A percentile compares a stretch with the other conserved stretches of the same genome.
Evolutionary conservation across 2,113 vertebrate species (phyloP).

Genomic region (Uropsilus gracilis): DNA sequence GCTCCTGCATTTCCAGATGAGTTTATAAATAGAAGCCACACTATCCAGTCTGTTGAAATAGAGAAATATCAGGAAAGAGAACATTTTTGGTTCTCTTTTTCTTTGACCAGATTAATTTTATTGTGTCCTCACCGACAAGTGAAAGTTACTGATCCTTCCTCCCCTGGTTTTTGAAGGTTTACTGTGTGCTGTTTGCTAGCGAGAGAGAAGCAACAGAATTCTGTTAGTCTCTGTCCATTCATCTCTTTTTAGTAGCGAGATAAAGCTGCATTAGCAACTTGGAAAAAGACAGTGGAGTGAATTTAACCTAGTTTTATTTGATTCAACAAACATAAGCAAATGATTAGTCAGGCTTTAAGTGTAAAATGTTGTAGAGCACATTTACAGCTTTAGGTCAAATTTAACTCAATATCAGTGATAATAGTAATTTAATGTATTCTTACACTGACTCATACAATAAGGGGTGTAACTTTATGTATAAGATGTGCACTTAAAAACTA

Average conservation of each 20-base stretch:
- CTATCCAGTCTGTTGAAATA: constrained; percentile 43
- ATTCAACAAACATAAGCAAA: constrained; percentile 63
- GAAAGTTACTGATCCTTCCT: constrained; percentile 38
- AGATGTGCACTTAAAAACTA: constrained; percentile 34
- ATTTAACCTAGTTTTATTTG: constrained; percentile 55
- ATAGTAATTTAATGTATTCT: constrained; percentile 10
- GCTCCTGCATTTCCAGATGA: constrained; percentile 53
- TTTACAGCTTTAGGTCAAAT: constrained; percentile 15
- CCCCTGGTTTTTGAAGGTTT: background rate
- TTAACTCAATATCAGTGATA: background rate
- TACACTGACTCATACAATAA: constrained; percentile 39
- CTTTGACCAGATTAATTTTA: constrained; percentile 26
- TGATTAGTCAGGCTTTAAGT: constrained; percentile 45
- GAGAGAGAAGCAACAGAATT: constrained; percentile 5
- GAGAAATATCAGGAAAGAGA: background rate
- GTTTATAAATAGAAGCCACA: constrained; percentile 55
- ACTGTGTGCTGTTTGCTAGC: background rate
- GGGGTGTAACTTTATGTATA: background rate
- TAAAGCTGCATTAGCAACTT: background rate
- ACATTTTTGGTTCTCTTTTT: background rate
- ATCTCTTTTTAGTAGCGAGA: constrained; percentile 44
- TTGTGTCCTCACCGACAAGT: background rate
- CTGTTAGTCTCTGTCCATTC: constrained; percentile 15
- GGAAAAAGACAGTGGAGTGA: constrained; percentile 42
- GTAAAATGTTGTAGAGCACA: background rate